Conservation (phyloP, 1,140 invertebrate genomes). For the Dryas iulia region DNA sequence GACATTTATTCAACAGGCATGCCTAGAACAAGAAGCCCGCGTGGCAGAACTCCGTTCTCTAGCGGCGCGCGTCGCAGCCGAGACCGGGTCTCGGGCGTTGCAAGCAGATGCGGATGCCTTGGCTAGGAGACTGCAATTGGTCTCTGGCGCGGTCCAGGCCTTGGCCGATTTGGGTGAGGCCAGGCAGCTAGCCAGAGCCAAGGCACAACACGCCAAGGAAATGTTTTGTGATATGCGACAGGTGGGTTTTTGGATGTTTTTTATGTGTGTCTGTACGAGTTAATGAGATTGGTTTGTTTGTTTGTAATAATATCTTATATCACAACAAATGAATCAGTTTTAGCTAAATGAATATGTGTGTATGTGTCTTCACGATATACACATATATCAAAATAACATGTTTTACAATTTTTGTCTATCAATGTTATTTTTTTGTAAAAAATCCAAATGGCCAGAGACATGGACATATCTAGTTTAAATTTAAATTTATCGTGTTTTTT, state of each 20-base stretch:
- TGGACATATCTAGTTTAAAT: too few species aligned
- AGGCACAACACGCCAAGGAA: conserved; percentile 67
- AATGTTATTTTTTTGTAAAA: too few species aligned
- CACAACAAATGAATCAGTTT: too few species aligned
- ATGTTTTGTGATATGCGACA: conserved; percentile 71
- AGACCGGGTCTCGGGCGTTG: conserved; percentile 86
- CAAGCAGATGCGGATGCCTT: conserved; percentile 89
- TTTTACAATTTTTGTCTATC: too few species aligned
- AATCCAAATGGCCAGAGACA: too few species aligned
- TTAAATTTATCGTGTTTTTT: too few species aligned
- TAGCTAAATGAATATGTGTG: too few species aligned
- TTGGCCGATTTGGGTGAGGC: conserved; percentile 88
- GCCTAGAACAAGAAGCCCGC: conserved; percentile 87
- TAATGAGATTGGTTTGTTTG: too few species aligned
- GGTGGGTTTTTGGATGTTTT: conserved; percentile 42
- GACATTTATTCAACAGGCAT: conserved; percentile 79
- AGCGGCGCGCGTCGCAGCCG: conserved; percentile 87
- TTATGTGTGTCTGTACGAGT: too few species aligned
- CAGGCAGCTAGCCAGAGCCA: conserved; percentile 59
- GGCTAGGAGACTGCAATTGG: conserved; percentile 87
- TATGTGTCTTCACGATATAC: too few species aligned
- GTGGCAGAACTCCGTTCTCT: conserved; percentile 87
- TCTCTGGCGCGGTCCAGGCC: conserved; percentile 86
- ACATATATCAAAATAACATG: too few species aligned
- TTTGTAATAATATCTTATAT: too few species aligned